phyloP scores from a whole-genome alignment of 2,113 vertebrate species.

The Odontophorus gujanensis region DNA sequence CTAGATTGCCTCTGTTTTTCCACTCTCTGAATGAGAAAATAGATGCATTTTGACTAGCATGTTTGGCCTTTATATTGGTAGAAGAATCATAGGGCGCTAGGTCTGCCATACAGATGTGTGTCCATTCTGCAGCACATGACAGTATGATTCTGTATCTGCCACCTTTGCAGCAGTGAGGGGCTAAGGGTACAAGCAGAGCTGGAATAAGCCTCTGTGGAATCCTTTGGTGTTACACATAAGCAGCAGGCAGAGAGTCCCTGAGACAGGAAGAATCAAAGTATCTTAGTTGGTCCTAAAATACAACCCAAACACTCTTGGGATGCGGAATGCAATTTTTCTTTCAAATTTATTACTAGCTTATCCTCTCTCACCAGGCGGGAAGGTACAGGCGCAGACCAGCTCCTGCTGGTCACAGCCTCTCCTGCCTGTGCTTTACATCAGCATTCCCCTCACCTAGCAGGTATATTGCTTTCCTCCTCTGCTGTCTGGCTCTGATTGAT shows the following conservation, averaged over 20 bases:
- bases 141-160: background rate
- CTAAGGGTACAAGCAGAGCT: background rate
- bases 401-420: background rate
- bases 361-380: accelerated
- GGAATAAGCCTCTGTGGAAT: background rate
- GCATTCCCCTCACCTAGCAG: constrained; percentile 62
- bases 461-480: constrained; percentile 54
- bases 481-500: constrained; percentile 63
- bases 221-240: background rate
- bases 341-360: background rate
- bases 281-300: background rate
- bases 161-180: background rate
- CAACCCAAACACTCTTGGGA: background rate
- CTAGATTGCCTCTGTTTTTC: background rate
- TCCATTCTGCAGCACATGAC: background rate
- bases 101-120: background rate
- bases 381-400: background rate
- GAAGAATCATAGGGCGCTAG: background rate
- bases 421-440: constrained; percentile 35
- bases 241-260: background rate
- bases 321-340: constrained; percentile 23
- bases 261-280: background rate
- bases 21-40: background rate
- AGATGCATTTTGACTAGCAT: background rate
- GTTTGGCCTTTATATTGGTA: background rate